phyloP scores from a whole-genome alignment of 2,113 vertebrate genomes.

The Australoheros scitulus region DNA sequence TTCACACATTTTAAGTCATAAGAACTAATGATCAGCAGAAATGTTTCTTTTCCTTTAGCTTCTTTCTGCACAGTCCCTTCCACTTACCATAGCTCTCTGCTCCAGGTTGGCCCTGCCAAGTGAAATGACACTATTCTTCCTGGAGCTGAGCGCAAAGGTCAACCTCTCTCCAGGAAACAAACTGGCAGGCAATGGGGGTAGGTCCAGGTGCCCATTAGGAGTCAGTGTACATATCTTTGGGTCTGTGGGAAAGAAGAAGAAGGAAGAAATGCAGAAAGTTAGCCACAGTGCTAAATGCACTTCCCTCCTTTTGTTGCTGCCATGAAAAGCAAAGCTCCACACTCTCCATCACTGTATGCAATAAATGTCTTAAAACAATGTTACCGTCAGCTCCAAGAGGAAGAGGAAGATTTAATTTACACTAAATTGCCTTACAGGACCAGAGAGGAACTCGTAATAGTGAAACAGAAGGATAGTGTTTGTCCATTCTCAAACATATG shows the following conservation, averaged over 20 bases:
- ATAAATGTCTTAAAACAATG: conserved; percentile 41
- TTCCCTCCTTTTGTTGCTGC: conserved; percentile 7
- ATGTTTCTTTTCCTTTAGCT: background rate
- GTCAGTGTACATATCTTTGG: conserved; percentile 92
- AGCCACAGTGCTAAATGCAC: background rate
- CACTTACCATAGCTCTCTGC: conserved; percentile 85
- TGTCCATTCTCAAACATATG: conserved; percentile 14
- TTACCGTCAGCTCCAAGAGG: conserved; percentile 24
- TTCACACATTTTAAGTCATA: background rate
- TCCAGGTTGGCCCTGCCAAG: conserved; percentile 88
- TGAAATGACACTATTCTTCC: conserved; percentile 94
- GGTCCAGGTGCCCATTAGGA: conserved; percentile 94
- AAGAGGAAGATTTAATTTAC: conserved; percentile 41
- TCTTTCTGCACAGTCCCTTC: background rate
- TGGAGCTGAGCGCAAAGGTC: conserved; percentile 83
- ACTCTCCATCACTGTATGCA: conserved; percentile 20
- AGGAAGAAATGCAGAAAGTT: background rate
- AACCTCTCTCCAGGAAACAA: conserved; percentile 87
- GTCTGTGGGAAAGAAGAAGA: conserved; percentile 75
- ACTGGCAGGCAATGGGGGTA: conserved; percentile 78
- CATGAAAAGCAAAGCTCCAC: background rate
- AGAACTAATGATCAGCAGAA: background rate
- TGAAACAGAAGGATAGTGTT: conserved; percentile 15
- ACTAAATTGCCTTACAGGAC: conserved; percentile 30
- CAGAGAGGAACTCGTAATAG: conserved; percentile 15